Evolutionary conservation across 2,888 invertebrate species (phyloP).

Genomic region (Molanna angustata): DNA sequence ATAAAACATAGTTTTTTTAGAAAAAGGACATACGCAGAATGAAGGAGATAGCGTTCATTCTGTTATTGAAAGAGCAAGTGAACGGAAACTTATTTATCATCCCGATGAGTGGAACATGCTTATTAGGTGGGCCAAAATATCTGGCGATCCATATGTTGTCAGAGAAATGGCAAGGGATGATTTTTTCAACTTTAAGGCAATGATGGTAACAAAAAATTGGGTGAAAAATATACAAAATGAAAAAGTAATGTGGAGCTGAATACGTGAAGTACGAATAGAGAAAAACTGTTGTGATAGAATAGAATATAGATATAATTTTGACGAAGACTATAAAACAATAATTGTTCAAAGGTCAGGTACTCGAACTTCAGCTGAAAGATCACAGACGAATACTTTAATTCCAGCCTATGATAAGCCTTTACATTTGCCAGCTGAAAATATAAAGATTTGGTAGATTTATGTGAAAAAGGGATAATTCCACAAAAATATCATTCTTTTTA

Average conservation of each 20-base stretch:
- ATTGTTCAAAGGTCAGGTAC: not conserved
- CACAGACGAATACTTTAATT: not conserved
- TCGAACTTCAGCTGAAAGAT: not conserved
- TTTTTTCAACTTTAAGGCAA: slow-evolving; percentile 1
- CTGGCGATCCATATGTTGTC: not conserved
- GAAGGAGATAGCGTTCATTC: slow-evolving; percentile 1
- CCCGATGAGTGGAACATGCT: not conserved
- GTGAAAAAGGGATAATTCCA: not conserved
- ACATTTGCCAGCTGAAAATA: not conserved
- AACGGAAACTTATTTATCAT: not conserved
- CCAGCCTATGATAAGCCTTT: not conserved
- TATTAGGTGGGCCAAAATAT: not conserved
- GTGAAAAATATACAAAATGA: not conserved
- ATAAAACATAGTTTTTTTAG: slow-evolving; percentile 4
- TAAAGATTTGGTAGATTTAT: not conserved
- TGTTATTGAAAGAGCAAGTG: not conserved
- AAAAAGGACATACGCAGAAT: not conserved
- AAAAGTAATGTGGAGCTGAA: not conserved
- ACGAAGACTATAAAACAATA: not conserved
- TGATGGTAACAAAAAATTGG: not conserved
- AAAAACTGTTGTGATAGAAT: not conserved
- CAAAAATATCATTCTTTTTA: no score
- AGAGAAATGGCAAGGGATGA: not conserved
- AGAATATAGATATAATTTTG: not conserved
- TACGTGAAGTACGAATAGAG: not conserved